Evolutionary conservation across 2,888 invertebrate genomes (phyloP).

Genomic region (Leptopilina drosophilae): DNA sequence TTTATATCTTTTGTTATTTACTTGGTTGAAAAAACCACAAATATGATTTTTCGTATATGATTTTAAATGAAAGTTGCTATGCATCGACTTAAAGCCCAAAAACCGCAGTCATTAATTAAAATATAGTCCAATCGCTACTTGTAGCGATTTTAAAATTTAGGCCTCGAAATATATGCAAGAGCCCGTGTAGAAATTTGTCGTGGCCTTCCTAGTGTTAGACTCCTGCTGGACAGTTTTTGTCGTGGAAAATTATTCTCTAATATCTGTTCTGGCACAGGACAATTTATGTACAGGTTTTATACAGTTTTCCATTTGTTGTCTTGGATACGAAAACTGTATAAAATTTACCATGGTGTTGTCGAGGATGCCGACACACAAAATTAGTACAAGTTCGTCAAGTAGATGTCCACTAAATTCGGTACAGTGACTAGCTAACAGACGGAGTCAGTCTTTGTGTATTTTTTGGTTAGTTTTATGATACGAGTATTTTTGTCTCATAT

Average conservation of each 20-base stretch:
- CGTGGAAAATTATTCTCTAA: too few species aligned
- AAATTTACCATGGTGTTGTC: neutral
- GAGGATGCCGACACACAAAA: neutral
- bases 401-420: neutral
- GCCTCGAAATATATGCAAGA: too few species aligned
- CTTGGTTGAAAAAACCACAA: too few species aligned
- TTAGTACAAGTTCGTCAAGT: neutral
- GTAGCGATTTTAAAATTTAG: too few species aligned
- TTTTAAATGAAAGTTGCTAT: too few species aligned
- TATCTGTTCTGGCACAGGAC: neutral
- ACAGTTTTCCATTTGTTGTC: too few species aligned
- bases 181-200: too few species aligned
- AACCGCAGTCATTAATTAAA: too few species aligned
- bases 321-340: neutral
- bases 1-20: too few species aligned
- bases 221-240: neutral
- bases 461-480: neutral
- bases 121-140: too few species aligned
- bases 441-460: neutral
- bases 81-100: too few species aligned
- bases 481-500: neutral
- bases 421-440: constrained; percentile 4
- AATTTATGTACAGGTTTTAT: neutral
- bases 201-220: neutral
- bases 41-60: too few species aligned